Conservation (phyloP, 2,888 invertebrate genomes). For the Linnaemya vulpina region DNA sequence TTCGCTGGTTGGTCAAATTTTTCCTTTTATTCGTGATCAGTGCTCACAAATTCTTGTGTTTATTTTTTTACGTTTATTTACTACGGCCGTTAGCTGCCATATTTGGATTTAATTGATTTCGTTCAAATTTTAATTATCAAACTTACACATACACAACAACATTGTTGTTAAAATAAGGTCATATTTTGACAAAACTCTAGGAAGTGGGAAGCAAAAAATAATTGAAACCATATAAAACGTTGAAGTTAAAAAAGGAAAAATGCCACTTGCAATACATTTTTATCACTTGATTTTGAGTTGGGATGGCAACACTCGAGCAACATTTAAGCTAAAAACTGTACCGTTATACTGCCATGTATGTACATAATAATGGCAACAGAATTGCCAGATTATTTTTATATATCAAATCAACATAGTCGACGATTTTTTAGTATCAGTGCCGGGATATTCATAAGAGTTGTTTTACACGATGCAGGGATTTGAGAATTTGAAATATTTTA, state of each 20-base stretch:
- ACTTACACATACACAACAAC: constrained; percentile 26
- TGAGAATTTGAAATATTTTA: no score
- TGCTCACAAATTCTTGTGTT: constrained; percentile 14
- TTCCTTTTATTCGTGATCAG: constrained; percentile 15
- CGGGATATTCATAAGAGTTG: no score
- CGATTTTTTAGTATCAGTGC: no score
- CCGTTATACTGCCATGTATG: background rate
- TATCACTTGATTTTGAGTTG: background rate
- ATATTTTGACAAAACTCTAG: constrained; percentile 14
- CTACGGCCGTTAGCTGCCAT: constrained; percentile 27
- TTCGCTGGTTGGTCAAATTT: constrained; percentile 36
- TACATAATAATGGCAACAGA: background rate
- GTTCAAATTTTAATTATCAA: constrained; percentile 57
- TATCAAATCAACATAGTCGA: no score
- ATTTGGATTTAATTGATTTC: constrained; percentile 54
- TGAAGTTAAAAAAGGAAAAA: background rate
- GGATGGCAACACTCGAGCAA: no score
- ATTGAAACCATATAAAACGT: background rate
- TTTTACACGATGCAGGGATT: no score
- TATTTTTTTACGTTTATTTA: constrained; percentile 15
- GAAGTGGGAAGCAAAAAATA: constrained; percentile 7
- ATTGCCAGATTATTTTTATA: no score
- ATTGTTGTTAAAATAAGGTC: constrained; percentile 34
- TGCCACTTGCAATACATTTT: background rate
- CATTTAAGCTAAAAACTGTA: background rate